Base-by-base conservation (phyloP, 1,140 invertebrate species). In the Cydia strobilella region DNA sequence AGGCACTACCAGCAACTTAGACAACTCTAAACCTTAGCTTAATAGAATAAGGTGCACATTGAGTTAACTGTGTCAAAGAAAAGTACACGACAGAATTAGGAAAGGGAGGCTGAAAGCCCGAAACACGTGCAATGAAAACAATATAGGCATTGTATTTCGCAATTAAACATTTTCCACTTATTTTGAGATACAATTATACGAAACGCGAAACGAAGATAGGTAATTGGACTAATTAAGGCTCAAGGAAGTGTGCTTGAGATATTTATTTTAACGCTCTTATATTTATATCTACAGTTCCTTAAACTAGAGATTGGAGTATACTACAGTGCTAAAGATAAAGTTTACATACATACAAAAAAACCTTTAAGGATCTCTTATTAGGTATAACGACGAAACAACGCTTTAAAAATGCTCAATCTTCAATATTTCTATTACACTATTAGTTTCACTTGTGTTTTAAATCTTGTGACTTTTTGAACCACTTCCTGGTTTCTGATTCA, bases 131-230 rank as follows among this genome's bases (percentile, higher is more conserved):
- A 54, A n/a, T 54, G 15, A 54, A 54, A 54, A 54, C 51, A 54
- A 54, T 6, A n/a, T n/a, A n/a, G n/a, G 15, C 20, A 54, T 54
- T 54, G n/a, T 54, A 54, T 54, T 54, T 54, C 51, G 51, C 51
- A 54, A 54, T 54, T 54, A 54, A 20, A 54, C 51, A 2, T n/a
- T 54, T 54, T 54, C 51, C 15, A 54, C 15, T 54, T 7, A 54
- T 18, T 54, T 54, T 54, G 15, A n/a, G 51, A n/a, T 54, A 18
- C n/a, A 54, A 54, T 54, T 54, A n/a, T 39, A 39, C 35, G 35
- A 39, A 39, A 39, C 35, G 2, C 35, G 10, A 18, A 54, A 54
- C 15, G 51, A 15, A 54, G 51, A 54, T 18, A 54, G 20, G 20
- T 54, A 54, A 54, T 54, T 54, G 15, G 4, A 54, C 51, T 54